Percentiles rank a stretch among this genome's conserved stretches.
phyloP scores from a whole-genome alignment of 1,140 invertebrate genomes.

The Battus philenor region DNA sequence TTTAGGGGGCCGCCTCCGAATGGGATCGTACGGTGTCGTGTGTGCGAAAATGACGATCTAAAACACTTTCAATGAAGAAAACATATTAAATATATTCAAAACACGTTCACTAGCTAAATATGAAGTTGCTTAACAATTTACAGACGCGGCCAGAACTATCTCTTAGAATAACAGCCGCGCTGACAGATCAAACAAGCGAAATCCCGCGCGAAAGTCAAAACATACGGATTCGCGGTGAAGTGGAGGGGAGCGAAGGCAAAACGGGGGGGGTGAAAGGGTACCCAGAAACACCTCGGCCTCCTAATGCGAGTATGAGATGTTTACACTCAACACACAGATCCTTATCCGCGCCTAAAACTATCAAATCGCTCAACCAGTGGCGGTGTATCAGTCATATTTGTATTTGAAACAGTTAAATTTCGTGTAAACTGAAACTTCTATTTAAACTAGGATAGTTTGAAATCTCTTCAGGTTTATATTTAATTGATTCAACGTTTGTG shows the following conservation, averaged over 20 bases:
- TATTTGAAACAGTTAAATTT: neutral
- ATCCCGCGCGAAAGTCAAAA: conserved; percentile 1
- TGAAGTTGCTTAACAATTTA: neutral
- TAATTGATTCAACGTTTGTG: neutral
- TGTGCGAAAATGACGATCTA: too few species aligned
- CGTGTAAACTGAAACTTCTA: neutral
- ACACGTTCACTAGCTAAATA: too few species aligned
- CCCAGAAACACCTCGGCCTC: conserved; percentile 1
- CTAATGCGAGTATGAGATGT: conserved; percentile 4
- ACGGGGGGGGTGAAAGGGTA: neutral
- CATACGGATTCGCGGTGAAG: neutral
- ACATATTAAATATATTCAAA: too few species aligned
- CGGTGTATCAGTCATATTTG: conserved; percentile 1
- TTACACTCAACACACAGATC: conserved; percentile 6
- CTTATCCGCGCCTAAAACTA: conserved; percentile 8
- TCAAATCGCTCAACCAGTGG: conserved; percentile 4
- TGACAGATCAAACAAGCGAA: conserved; percentile 12
- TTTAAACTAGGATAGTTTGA: neutral
- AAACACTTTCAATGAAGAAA: too few species aligned
- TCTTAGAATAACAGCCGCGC: conserved; percentile 10
- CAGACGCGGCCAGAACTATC: conserved; percentile 1
- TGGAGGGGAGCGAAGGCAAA: too few species aligned
- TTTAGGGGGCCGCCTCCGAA: too few species aligned
- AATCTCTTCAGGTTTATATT: neutral
- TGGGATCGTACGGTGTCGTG: too few species aligned